Evolutionary conservation across 2,797 vertebrate species (phyloP).

Genomic region (Alfaro cultratus): DNA sequence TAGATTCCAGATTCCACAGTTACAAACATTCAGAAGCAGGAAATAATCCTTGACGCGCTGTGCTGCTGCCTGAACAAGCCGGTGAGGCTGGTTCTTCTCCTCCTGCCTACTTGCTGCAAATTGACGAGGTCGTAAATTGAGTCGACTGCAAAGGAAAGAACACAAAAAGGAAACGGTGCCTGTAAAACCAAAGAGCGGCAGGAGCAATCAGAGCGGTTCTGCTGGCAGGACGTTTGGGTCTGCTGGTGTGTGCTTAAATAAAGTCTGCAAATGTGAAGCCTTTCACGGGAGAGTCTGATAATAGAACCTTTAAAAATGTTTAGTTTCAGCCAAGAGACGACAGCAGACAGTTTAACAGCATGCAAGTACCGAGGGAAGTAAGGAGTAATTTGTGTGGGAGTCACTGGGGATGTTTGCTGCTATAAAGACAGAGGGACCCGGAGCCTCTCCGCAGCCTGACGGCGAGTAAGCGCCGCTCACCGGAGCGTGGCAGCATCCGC

Average conservation of each 20-base stretch:
- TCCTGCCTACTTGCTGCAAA: slow-evolving; percentile 28
- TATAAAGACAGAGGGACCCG: slow-evolving; percentile 26
- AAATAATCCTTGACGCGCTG: not conserved
- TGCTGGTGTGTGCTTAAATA: slow-evolving; percentile 44
- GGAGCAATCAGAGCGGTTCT: slow-evolving; percentile 1
- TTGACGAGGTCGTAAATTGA: slow-evolving; percentile 28
- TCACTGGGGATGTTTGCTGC: slow-evolving; percentile 31
- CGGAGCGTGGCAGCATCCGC: slow-evolving; percentile 49
- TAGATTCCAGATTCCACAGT: not conserved
- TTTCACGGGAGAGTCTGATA: slow-evolving; percentile 13
- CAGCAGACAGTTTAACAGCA: slow-evolving; percentile 25
- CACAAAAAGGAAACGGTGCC: slow-evolving; percentile 25
- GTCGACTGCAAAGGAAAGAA: slow-evolving; percentile 22
- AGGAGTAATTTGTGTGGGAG: slow-evolving; percentile 42
- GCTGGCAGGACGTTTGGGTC: slow-evolving; percentile 37
- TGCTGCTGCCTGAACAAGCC: slow-evolving; percentile 3
- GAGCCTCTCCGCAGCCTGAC: slow-evolving; percentile 43
- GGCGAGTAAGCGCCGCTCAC: slow-evolving; percentile 53
- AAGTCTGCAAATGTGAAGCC: slow-evolving; percentile 36
- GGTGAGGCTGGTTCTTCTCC: slow-evolving; percentile 5
- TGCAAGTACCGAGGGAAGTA: slow-evolving; percentile 38
- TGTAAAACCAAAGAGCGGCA: slow-evolving; percentile 24
- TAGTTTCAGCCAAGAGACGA: slow-evolving; percentile 17
- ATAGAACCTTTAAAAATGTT: slow-evolving; percentile 36
- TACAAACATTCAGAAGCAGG: not conserved